These are phyloP conservation scores for Molossus molossus DNA, from an alignment of 2,797 vertebrate species.

Conservation along the genomic window DNA sequence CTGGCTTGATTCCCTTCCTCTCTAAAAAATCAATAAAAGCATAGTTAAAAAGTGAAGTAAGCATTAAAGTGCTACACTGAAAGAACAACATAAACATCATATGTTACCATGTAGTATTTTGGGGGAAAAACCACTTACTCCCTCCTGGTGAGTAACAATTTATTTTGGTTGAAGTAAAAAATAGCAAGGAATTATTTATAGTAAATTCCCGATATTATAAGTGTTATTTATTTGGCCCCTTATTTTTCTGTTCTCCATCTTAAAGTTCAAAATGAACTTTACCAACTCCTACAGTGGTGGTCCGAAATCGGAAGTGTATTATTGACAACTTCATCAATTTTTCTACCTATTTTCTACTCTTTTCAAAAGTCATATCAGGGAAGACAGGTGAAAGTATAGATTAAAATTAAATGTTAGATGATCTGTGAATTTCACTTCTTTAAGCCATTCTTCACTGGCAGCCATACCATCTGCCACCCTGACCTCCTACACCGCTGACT, in stretches of 20 bases:
- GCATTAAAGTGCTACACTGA: background rate
- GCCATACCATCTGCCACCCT: background rate
- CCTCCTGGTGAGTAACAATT: background rate
- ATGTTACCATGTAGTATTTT: background rate
- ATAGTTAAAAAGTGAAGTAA: background rate
- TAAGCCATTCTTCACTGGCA: background rate
- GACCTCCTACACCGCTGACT: background rate
- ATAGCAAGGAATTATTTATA: slow-evolving; percentile 21
- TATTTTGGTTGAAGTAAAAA: slow-evolving; percentile 29
- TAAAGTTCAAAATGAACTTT: slow-evolving; percentile 30
- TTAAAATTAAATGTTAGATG: slow-evolving; percentile 39
- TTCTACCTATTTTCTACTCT: background rate
- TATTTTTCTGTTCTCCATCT: background rate
- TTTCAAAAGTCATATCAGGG: background rate
- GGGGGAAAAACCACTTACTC: background rate
- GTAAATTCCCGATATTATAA: background rate
- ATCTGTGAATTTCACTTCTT: background rate
- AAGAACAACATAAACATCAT: background rate
- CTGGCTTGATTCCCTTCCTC: no score
- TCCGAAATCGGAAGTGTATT: background rate
- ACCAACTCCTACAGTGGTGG: background rate
- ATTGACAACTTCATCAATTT: background rate
- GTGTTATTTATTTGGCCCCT: background rate
- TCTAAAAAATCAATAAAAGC: no score
- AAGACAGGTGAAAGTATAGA: background rate